These are phyloP conservation scores for Cairina moschata DNA, from an alignment of 2,113 vertebrate species.

Conservation along the genomic window DNA sequence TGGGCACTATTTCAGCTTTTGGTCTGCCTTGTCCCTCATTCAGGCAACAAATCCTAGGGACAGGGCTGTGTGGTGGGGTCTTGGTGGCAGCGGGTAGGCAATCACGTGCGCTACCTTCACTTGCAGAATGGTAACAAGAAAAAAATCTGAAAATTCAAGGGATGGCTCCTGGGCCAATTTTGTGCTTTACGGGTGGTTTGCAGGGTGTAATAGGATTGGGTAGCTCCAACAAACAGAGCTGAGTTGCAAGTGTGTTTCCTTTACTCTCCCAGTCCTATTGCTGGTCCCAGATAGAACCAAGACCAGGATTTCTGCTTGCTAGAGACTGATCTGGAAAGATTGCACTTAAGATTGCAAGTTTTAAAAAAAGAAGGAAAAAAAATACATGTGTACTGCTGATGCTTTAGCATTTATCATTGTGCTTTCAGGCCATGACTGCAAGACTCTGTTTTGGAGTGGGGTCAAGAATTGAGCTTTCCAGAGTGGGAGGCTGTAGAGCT, in stretches of 20 bases:
- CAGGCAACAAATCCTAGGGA: neutral
- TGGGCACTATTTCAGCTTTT: neutral
- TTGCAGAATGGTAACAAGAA: neutral
- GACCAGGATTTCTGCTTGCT: neutral
- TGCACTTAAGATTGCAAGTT: neutral
- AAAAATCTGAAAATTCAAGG: neutral
- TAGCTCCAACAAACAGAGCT: neutral
- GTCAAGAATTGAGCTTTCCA: neutral
- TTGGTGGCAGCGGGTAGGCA: neutral
- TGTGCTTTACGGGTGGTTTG: neutral
- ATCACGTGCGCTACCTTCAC: fast-evolving
- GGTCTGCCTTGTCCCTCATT: neutral
- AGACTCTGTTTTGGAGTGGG: neutral
- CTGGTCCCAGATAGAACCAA: neutral
- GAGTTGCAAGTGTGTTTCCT: fast-evolving
- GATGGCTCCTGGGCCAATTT: neutral
- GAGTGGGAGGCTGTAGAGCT: fast-evolving
- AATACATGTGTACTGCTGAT: neutral
- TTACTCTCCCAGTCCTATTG: neutral
- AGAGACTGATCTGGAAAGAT: neutral
- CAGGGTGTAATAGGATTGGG: too few relatives aligned
- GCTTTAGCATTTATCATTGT: fast-evolving
- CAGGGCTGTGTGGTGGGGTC: neutral
- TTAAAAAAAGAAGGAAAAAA: fast-evolving
- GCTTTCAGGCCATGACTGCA: neutral